Conservation (phyloP, 2,888 invertebrate species). For the Caradrina clavipalpis region DNA sequence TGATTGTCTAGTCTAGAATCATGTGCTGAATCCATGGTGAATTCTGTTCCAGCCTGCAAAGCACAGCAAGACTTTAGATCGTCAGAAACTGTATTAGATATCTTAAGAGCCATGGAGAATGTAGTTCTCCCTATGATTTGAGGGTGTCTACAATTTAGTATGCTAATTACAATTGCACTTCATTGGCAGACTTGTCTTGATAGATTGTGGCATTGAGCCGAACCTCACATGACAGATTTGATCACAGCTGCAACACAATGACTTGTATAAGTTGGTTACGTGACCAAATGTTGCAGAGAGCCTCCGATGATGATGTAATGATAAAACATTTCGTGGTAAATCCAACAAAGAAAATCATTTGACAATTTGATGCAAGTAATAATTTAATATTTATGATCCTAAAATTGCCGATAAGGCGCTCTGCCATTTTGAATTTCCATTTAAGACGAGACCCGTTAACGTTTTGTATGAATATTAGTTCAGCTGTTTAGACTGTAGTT, state of each 20-base stretch:
- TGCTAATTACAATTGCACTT: too few relatives aligned
- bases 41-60: too few relatives aligned
- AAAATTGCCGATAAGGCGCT: neutral
- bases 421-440: conserved; percentile 31
- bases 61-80: too few relatives aligned
- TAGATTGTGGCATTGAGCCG: neutral
- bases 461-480: conserved; percentile 30
- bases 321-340: neutral
- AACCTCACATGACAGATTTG: neutral
- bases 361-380: neutral
- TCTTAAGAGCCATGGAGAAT: too few relatives aligned
- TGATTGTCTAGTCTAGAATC: too few relatives aligned
- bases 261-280: neutral
- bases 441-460: neutral
- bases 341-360: neutral
- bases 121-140: too few relatives aligned
- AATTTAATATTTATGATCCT: neutral
- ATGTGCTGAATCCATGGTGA: too few relatives aligned
- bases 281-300: neutral
- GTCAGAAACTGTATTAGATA: too few relatives aligned
- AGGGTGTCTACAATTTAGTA: too few relatives aligned
- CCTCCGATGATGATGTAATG: neutral
- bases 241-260: neutral
- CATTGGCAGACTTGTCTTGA: too few relatives aligned
- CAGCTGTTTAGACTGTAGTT: conserved; percentile 31